Conservation (phyloP, 1,140 invertebrate genomes). For the Hycleus cichorii region DNA sequence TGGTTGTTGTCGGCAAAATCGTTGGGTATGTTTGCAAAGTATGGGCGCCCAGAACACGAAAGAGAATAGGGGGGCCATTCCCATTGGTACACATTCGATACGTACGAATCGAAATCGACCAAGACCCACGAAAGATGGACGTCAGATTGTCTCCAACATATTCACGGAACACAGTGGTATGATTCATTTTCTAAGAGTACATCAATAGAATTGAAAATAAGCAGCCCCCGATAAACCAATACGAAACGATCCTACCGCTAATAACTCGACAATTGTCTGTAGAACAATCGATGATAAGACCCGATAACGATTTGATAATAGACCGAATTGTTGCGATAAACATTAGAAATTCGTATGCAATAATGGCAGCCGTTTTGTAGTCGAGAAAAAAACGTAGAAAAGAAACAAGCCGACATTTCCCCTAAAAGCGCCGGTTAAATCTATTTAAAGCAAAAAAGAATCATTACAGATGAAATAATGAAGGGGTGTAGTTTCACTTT, state of each 20-base stretch:
- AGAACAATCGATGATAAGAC: not conserved
- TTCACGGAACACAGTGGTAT: constrained; percentile 86
- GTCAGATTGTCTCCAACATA: constrained; percentile 73
- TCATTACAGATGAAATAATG: too few species aligned
- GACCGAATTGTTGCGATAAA: not conserved
- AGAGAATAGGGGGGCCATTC: constrained; percentile 54
- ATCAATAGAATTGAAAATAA: too few species aligned
- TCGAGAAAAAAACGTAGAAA: not conserved
- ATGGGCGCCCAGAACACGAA: constrained; percentile 89
- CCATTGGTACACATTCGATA: constrained; percentile 55
- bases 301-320: not conserved
- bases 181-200: constrained; percentile 24
- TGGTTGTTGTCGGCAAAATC: too few species aligned
- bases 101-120: constrained; percentile 62
- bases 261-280: too few species aligned
- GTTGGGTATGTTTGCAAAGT: constrained; percentile 34
- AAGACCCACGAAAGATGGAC: constrained; percentile 65
- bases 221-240: too few species aligned
- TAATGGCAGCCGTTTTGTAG: not conserved
- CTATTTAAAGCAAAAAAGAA: too few species aligned
- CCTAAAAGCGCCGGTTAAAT: too few species aligned
- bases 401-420: too few species aligned
- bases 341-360: not conserved
- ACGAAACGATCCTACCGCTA: too few species aligned
- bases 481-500: too few species aligned